Evolutionary conservation across 1,140 invertebrate genomes (phyloP).

Genomic region (Samia ricini): DNA sequence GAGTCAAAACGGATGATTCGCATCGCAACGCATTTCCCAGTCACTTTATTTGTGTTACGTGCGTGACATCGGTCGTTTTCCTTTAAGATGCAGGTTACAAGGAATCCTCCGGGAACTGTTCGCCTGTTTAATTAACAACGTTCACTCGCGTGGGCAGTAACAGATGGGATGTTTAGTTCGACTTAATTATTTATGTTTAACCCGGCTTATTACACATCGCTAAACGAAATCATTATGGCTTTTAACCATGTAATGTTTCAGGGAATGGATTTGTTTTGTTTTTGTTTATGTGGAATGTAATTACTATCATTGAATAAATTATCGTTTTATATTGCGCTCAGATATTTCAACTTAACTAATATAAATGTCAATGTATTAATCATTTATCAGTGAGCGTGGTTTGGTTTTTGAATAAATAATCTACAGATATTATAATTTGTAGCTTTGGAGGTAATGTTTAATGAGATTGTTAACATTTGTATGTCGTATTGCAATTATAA

Average conservation of each 20-base stretch:
- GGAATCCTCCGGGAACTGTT: slow-evolving; percentile 8
- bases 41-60: slow-evolving; percentile 19
- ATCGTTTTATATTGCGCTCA: not conserved
- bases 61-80: slow-evolving; percentile 23
- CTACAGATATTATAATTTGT: too few species aligned
- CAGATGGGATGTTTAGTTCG: slow-evolving; percentile 6
- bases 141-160: slow-evolving; percentile 4
- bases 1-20: slow-evolving; percentile 8
- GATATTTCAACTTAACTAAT: not conserved
- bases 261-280: not conserved
- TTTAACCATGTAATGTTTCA: slow-evolving; percentile 1
- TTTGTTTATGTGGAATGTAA: not conserved
- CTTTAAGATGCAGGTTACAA: slow-evolving; percentile 20
- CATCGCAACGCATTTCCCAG: slow-evolving; percentile 14
- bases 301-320: not conserved
- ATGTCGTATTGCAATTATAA: too few species aligned
- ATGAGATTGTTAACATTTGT: too few species aligned
- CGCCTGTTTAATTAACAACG: slow-evolving; percentile 6
- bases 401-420: not conserved
- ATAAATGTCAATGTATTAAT: not conserved
- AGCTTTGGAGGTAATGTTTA: too few species aligned
- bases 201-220: not conserved
- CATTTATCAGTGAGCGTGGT: not conserved
- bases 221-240: slow-evolving; percentile 10
- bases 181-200: slow-evolving; percentile 11